Evolutionary conservation across 2,888 invertebrate genomes (phyloP).

Genomic region (Adelphocoris suturalis): DNA sequence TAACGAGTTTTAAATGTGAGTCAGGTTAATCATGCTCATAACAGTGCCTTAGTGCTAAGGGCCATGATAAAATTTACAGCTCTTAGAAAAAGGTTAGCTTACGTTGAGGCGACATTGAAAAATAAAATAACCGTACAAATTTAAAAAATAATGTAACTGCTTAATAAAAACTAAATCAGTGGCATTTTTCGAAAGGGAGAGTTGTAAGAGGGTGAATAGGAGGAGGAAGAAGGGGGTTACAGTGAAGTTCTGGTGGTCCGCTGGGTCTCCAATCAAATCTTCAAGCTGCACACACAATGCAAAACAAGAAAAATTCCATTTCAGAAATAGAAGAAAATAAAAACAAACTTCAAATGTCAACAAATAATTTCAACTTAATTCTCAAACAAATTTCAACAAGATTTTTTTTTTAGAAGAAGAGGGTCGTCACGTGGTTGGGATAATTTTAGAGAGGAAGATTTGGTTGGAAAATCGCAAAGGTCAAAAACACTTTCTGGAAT

Average conservation of each 20-base stretch:
- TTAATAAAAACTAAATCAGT: conserved; percentile 51
- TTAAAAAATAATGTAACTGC: conserved; percentile 68
- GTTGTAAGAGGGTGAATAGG: conserved; percentile 29
- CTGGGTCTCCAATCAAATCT: conserved; percentile 62
- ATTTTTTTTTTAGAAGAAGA: no score
- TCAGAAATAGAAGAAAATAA: conserved; percentile 42
- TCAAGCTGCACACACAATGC: conserved; percentile 73
- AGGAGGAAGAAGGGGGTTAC: conserved; percentile 26
- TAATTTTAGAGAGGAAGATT: no score
- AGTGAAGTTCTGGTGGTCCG: conserved; percentile 63
- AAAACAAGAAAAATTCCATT: conserved; percentile 58
- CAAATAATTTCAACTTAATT: no score
- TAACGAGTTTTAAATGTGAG: not conserved
- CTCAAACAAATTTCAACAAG: no score
- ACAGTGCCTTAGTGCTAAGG: conserved; percentile 48
- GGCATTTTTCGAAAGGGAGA: not conserved
- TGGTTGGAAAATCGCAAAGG: no score
- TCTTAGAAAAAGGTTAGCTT: conserved; percentile 31
- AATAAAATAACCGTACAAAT: not conserved
- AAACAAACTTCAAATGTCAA: no score
- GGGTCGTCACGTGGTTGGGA: no score
- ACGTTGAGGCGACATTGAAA: not conserved
- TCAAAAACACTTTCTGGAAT: no score
- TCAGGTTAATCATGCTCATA: conserved; percentile 25
- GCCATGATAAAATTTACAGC: conserved; percentile 31